Base-by-base conservation (phyloP, 2,888 invertebrate species). In the Drosophila leonis region DNA sequence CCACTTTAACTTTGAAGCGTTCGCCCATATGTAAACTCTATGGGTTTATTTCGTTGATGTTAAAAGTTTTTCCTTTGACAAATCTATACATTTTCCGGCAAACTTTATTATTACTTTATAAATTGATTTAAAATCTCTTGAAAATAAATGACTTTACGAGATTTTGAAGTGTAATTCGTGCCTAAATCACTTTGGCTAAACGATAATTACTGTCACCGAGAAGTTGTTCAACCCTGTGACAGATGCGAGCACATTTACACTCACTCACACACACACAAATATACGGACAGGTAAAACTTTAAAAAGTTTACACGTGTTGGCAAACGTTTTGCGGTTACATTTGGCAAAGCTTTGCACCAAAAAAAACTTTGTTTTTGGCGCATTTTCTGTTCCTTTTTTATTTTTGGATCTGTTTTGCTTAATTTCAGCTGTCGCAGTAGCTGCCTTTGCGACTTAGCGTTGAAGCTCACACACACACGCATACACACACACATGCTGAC, bases 281-380 rank as follows among this genome's bases (percentile, higher is more conserved):
- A 35, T n/a, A 46, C 62, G 41, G 12, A 55, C 66, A 60, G 33
- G 44, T n/a, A 29, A 35, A 75, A 69, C 62, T 81, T 68, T 41
- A 27, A 57, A 72, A 88, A 80, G 70, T 80, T 85, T 88, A 74
- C 83, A 85, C 83, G 86, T 88, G 79, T 72, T 73, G 73, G 73
- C 79, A 77, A 86, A 86, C 80, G 85, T 73, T 85, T 75, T 88
- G 83, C 61, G 88, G 86, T 71, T 52, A 57, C 70, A 68, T 67
- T 82, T 82, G 52, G 51, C 56, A 61, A 60, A 55, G 64, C 57
- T 64, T 63, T 60, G 60, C 41, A 56, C 44, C 27, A 49, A 48
- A 61, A 27, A 52, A 54, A 18, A 49, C 55, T 39, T 62, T 49
- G 15, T 57, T 48, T 74, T 51, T 52, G 48, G 13, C 33, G 24